A percentile compares a stretch with the other conserved stretches of the same genome.
phyloP scores from a whole-genome alignment of 2,797 vertebrate species.

The Coregonus sp. region DNA sequence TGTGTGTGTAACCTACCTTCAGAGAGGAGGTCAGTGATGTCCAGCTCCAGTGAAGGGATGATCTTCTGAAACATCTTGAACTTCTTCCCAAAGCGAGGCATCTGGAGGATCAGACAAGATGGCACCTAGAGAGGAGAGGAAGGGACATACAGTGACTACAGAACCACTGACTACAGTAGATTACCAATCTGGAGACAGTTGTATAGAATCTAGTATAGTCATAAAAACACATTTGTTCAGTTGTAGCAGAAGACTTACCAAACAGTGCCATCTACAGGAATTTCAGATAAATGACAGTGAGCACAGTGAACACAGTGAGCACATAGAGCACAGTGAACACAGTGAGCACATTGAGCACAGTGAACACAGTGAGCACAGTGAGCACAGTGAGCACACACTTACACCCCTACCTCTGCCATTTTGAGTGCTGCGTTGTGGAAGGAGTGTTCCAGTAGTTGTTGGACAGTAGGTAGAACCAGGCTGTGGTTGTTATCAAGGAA shows the following conservation, averaged over 20 bases:
- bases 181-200: neutral
- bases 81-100: conserved; percentile 91
- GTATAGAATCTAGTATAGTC: neutral
- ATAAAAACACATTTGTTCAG: neutral
- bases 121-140: conserved; percentile 74
- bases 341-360: neutral
- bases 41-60: conserved; percentile 85
- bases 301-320: neutral
- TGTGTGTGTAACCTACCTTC: conserved; percentile 70
- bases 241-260: conserved; percentile 5
- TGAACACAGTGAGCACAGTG: neutral
- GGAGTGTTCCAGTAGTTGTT: conserved; percentile 79
- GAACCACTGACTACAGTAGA: neutral
- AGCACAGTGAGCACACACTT: too few relatives aligned
- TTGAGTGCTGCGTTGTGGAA: conserved; percentile 70
- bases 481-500: conserved; percentile 79
- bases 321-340: neutral
- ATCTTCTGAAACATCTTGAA: conserved; percentile 96
- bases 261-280: conserved; percentile 57
- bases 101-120: conserved; percentile 89
- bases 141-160: neutral
- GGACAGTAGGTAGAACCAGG: conserved; percentile 76
- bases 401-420: conserved; percentile 66
- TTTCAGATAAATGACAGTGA: neutral
- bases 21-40: conserved; percentile 84